A percentile compares a stretch with the other conserved stretches of the same genome.
Conservation (phyloP, 2,113 vertebrate species). For the Poeciliopsis turrubarensis region DNA sequence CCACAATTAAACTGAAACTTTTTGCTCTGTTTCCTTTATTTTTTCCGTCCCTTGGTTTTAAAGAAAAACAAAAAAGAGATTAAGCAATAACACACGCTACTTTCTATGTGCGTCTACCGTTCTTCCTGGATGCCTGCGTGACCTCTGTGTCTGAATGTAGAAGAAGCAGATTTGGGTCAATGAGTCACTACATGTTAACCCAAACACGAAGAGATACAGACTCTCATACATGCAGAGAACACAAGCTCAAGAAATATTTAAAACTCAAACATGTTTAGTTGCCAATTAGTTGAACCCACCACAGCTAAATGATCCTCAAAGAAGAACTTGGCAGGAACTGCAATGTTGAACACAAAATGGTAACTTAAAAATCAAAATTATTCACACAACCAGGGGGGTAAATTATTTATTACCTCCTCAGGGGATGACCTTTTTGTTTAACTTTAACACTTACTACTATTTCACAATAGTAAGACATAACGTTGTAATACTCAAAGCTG, state of each 20-base stretch:
- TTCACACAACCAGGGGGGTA: not conserved
- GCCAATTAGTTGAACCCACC: not conserved
- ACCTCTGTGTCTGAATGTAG: conserved; percentile 15
- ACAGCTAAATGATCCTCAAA: not conserved
- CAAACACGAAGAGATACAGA: conserved; percentile 15
- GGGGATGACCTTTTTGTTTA: not conserved
- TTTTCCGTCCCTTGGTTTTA: not conserved
- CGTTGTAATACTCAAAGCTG: too few relatives aligned
- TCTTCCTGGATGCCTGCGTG: not conserved
- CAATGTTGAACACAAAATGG: not conserved
- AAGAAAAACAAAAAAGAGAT: not conserved
- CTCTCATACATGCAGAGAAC: not conserved
- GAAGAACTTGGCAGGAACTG: too few relatives aligned
- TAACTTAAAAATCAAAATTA: not conserved
- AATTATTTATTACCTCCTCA: not conserved
- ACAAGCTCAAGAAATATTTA: conserved; percentile 6
- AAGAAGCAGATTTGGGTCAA: conserved; percentile 45
- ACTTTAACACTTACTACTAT: too few relatives aligned
- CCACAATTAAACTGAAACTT: not conserved
- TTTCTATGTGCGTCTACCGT: not conserved
- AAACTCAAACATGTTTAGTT: not conserved
- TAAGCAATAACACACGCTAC: not conserved
- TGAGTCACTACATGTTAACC: conserved; percentile 42
- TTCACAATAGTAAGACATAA: too few relatives aligned
- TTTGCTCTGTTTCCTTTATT: not conserved